These are phyloP conservation scores for Acromyrmex echinatior DNA, from an alignment of 1,140 invertebrate species.

Conservation along the genomic window DNA sequence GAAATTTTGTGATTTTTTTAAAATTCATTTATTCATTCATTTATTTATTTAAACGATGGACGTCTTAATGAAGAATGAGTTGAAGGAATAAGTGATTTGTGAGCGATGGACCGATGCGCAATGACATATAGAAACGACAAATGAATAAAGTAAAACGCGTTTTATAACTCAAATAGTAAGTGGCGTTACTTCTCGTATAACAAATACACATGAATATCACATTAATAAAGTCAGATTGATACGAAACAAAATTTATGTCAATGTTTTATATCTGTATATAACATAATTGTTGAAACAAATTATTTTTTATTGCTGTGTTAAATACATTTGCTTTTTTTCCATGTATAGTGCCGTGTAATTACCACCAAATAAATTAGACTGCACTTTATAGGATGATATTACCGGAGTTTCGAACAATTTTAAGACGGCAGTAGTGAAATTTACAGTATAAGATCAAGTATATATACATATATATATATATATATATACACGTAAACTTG, in stretches of 20 bases:
- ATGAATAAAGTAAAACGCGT: slow-evolving; percentile 74
- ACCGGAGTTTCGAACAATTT: slow-evolving; percentile 31
- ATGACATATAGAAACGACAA: slow-evolving; percentile 38
- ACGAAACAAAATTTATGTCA: not conserved
- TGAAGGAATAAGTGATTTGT: slow-evolving; percentile 63
- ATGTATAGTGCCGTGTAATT: not conserved
- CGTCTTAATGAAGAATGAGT: slow-evolving; percentile 70
- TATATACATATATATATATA: not conserved
- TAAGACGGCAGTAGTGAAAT: slow-evolving; percentile 49
- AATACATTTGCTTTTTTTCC: not conserved
- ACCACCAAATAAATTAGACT: slow-evolving; percentile 24
- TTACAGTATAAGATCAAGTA: slow-evolving; percentile 67
- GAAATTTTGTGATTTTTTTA: slow-evolving; percentile 42
- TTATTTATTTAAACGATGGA: slow-evolving; percentile 47
- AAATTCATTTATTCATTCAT: slow-evolving; percentile 70
- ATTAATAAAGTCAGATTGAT: too few relatives aligned
- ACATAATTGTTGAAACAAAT: not conserved
- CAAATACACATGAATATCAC: slow-evolving; percentile 13
- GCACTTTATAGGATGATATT: slow-evolving; percentile 23
- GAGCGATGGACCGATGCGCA: slow-evolving; percentile 46
- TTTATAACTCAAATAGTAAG: slow-evolving; percentile 52
- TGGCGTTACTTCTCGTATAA: slow-evolving; percentile 29
- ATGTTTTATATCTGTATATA: not conserved
- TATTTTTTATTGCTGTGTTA: not conserved
- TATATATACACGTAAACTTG: not conserved